Percentiles rank a stretch among this genome's conserved stretches.
Conservation (phyloP, 2,888 invertebrate species). For the Theodoxus fluviatilis region DNA sequence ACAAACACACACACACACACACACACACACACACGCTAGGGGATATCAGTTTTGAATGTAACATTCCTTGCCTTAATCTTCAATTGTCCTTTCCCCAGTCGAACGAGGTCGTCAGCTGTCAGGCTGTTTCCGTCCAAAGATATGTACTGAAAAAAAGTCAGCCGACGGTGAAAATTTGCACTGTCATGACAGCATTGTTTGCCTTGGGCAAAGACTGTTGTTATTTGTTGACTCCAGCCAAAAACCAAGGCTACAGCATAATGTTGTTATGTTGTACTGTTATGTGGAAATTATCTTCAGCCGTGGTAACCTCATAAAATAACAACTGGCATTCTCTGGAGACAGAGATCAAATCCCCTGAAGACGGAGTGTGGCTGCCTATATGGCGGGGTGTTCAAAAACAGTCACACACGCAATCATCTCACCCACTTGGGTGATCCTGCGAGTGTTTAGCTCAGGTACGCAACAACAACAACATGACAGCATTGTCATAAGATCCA, state of each 20-base stretch:
- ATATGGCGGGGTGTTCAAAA: too few species aligned
- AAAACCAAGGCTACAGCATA: too few species aligned
- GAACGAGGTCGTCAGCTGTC: constrained; percentile 70
- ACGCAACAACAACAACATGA: too few species aligned
- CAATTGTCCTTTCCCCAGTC: constrained; percentile 70
- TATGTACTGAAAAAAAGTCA: constrained; percentile 64
- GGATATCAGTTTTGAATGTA: not conserved
- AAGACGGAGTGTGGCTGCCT: too few species aligned
- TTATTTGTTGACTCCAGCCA: too few species aligned
- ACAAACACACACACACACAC: constrained; percentile 4
- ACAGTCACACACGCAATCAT: too few species aligned
- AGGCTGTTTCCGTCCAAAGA: constrained; percentile 71
- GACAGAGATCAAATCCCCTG: too few species aligned
- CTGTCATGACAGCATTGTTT: not conserved
- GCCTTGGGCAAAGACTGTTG: not conserved
- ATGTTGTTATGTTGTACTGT: not conserved
- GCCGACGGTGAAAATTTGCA: not conserved
- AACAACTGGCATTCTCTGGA: too few species aligned
- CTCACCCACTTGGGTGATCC: too few species aligned
- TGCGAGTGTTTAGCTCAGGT: too few species aligned
- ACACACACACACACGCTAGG: not conserved
- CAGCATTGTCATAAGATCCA: too few species aligned
- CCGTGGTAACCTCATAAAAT: too few species aligned
- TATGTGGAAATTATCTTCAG: not conserved
- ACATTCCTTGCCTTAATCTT: constrained; percentile 68